phyloP scores from a whole-genome alignment of 2,113 vertebrate genomes.

The Takifugu flavidus region DNA sequence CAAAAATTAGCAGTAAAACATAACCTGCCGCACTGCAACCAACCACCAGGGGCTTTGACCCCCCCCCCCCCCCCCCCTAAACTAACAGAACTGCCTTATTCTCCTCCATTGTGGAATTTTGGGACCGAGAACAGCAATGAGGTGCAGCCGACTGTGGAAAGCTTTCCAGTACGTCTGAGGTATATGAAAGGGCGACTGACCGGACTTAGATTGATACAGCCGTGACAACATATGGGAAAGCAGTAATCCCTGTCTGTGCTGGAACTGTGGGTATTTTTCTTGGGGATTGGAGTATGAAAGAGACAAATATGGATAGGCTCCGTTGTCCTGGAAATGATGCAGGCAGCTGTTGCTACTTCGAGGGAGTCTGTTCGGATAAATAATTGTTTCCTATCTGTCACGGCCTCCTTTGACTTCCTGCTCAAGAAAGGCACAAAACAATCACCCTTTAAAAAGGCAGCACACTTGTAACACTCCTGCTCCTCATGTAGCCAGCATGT shows the following conservation, averaged over 20 bases:
- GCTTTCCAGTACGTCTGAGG: slow-evolving; percentile 91
- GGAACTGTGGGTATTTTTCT: slow-evolving; percentile 70
- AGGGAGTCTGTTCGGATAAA: slow-evolving; percentile 66
- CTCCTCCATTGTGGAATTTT: slow-evolving; percentile 59
- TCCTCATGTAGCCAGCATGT: slow-evolving; percentile 43
- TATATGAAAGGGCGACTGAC: slow-evolving; percentile 81
- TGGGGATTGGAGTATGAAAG: slow-evolving; percentile 59
- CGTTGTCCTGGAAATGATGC: slow-evolving; percentile 52
- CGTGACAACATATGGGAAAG: slow-evolving; percentile 81
- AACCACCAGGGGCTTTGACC: slow-evolving; percentile 79
- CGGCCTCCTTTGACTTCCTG: slow-evolving; percentile 51
- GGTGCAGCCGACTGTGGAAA: slow-evolving; percentile 77
- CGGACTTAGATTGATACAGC: slow-evolving; percentile 73
- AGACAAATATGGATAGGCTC: slow-evolving; percentile 67
- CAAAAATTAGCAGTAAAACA: slow-evolving; percentile 85
- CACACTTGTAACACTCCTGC: slow-evolving; percentile 42
- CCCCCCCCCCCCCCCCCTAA: slow-evolving; percentile 33
- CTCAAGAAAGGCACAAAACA: slow-evolving; percentile 44
- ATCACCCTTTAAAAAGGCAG: slow-evolving; percentile 27
- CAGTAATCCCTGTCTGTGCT: slow-evolving; percentile 60
- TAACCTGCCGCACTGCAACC: slow-evolving; percentile 82
- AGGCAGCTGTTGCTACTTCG: slow-evolving; percentile 64
- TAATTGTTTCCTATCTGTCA: slow-evolving; percentile 70
- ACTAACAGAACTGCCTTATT: slow-evolving; percentile 66
- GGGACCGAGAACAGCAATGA: slow-evolving; percentile 58